Evolutionary conservation across 2,888 invertebrate genomes (phyloP).

Genomic region (Hymenopus coronatus): DNA sequence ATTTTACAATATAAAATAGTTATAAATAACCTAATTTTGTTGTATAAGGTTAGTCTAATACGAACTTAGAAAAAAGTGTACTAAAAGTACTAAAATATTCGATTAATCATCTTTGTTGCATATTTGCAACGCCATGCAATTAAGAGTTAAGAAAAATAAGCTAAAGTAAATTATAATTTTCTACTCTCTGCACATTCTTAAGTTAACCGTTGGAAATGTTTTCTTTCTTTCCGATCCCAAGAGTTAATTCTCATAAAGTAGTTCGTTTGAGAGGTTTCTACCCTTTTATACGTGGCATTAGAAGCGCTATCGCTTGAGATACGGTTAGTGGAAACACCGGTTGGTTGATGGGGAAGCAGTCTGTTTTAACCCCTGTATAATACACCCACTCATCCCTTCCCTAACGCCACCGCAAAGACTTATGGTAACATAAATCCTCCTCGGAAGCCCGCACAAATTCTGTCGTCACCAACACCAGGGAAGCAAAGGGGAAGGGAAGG

Average conservation of each 20-base stretch:
- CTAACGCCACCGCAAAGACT: constrained; percentile 6
- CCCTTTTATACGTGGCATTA: not conserved
- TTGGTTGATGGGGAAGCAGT: not conserved
- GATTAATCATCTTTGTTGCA: no score
- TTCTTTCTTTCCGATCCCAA: not conserved
- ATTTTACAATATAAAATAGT: no score
- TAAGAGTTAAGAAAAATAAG: no score
- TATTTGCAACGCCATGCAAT: no score
- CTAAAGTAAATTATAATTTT: no score
- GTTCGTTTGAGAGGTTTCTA: not conserved
- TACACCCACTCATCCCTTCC: not conserved
- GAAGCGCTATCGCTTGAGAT: not conserved
- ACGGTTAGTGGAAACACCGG: not conserved
- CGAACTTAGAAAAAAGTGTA: no score
- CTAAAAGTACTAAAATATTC: no score
- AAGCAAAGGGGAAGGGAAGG: not conserved
- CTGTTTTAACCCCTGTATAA: constrained; percentile 3
- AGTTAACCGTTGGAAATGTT: no score
- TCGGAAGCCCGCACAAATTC: not conserved
- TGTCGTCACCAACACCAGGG: constrained; percentile 14
- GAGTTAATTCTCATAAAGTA: not conserved
- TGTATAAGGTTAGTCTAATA: no score
- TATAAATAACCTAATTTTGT: no score
- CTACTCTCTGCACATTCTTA: no score
- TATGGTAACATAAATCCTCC: constrained; percentile 16